These are phyloP conservation scores for Cremastinae sp. DNA, from an alignment of 2,888 invertebrate genomes.

Conservation along the genomic window DNA sequence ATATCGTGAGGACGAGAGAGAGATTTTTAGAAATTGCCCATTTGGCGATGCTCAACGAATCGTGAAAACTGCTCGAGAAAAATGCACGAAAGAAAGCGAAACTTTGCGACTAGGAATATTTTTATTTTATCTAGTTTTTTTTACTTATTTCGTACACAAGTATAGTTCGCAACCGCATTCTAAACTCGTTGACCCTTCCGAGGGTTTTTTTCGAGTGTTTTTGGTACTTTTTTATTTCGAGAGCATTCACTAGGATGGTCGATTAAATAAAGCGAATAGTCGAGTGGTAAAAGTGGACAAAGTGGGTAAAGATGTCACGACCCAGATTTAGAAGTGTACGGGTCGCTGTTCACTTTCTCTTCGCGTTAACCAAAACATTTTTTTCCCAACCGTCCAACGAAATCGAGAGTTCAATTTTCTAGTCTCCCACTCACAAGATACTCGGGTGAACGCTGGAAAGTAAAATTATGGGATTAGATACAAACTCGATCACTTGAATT, in stretches of 20 bases:
- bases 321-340: constrained; percentile 55
- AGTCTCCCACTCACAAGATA: constrained; percentile 21
- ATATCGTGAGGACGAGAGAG: constrained; percentile 61
- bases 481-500: too few relatives aligned
- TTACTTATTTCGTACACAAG: too few relatives aligned
- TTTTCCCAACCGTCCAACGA: constrained; percentile 39
- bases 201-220: background rate
- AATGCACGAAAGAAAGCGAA: constrained; percentile 73
- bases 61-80: constrained; percentile 71
- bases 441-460: background rate
- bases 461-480: too few relatives aligned
- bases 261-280: background rate
- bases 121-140: too few relatives aligned
- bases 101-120: constrained; percentile 58
- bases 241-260: background rate
- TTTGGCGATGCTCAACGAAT: constrained; percentile 55
- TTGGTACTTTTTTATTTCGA: constrained; percentile 10
- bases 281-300: constrained; percentile 52
- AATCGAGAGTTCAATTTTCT: constrained; percentile 65
- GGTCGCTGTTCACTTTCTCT: constrained; percentile 67
- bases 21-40: constrained; percentile 73
- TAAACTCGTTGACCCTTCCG: too few relatives aligned
- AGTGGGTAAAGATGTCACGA: constrained; percentile 72
- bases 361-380: constrained; percentile 47
- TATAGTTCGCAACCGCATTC: too few relatives aligned